These are phyloP conservation scores for Paramuricea clavata DNA, from an alignment of 92 coral and sea anemone species.

Conservation along the genomic window DNA sequence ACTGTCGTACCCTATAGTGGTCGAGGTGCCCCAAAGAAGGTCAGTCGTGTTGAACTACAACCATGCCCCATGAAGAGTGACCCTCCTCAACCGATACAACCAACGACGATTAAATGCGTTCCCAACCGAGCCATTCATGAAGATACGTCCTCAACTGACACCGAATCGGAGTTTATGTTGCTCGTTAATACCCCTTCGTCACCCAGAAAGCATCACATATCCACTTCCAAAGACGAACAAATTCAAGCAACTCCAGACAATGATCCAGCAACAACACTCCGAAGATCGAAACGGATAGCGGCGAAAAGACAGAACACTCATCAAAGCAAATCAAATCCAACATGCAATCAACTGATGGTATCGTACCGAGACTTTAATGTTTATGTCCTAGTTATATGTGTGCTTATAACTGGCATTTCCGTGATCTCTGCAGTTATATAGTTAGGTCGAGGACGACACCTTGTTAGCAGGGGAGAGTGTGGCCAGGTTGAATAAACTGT, in stretches of 20 bases:
- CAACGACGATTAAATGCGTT: neutral
- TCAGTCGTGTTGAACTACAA: conserved; percentile 58
- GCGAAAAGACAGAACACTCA: conserved; percentile 10
- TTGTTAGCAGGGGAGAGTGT: conserved; percentile 65
- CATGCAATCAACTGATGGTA: conserved; percentile 34
- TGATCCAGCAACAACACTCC: conserved; percentile 9
- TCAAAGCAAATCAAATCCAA: conserved; percentile 20
- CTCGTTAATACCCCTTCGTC: conserved; percentile 32
- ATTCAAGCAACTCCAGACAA: neutral
- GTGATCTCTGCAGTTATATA: conserved; percentile 8
- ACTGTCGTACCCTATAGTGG: conserved; percentile 61
- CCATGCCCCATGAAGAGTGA: conserved; percentile 53
- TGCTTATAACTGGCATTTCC: conserved; percentile 28
- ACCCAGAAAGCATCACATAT: neutral
- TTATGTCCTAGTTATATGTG: conserved; percentile 36
- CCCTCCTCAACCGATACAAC: neutral
- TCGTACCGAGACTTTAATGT: conserved; percentile 37
- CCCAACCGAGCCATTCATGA: conserved; percentile 38
- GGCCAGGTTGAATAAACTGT: conserved; percentile 20
- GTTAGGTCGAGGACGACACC: conserved; percentile 70
- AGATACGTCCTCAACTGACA: conserved; percentile 50
- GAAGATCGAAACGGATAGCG: conserved; percentile 51
- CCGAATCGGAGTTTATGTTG: conserved; percentile 45
- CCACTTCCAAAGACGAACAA: neutral
- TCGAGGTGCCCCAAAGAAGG: conserved; percentile 48